These are phyloP conservation scores for Alcis repandata DNA, from an alignment of 2,888 invertebrate species.

Conservation along the genomic window DNA sequence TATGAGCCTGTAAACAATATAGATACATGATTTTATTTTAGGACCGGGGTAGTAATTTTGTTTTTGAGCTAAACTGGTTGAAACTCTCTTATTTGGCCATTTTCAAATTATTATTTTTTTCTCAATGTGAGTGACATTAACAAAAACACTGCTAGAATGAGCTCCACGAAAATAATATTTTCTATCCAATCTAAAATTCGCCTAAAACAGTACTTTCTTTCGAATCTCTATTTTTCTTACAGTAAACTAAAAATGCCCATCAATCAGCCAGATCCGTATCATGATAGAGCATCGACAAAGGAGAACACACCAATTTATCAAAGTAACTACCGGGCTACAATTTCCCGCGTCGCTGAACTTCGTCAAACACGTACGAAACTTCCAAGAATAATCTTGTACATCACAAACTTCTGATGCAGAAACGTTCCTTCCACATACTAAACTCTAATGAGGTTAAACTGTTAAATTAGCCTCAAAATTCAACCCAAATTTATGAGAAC, in stretches of 20 bases:
- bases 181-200: background rate
- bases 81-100: too few species aligned
- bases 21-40: too few species aligned
- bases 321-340: constrained; percentile 25
- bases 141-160: too few species aligned
- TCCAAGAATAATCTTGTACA: constrained; percentile 41
- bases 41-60: too few species aligned
- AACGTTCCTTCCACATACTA: constrained; percentile 37
- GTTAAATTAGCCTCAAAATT: constrained; percentile 35
- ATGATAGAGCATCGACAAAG: constrained; percentile 25
- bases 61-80: too few species aligned
- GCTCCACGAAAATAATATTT: too few species aligned
- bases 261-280: constrained; percentile 28
- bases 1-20: too few species aligned
- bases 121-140: too few species aligned
- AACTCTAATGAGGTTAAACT: constrained; percentile 37
- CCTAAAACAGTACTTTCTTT: background rate
- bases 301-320: constrained; percentile 34
- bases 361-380: constrained; percentile 41
- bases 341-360: constrained; percentile 33
- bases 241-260: constrained; percentile 25
- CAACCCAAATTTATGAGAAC: constrained; percentile 19
- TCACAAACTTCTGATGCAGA: constrained; percentile 42
- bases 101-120: too few species aligned
- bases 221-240: constrained; percentile 16